phyloP scores from a whole-genome alignment of 1,140 invertebrate genomes.

The Hylaeus anthracinus region DNA sequence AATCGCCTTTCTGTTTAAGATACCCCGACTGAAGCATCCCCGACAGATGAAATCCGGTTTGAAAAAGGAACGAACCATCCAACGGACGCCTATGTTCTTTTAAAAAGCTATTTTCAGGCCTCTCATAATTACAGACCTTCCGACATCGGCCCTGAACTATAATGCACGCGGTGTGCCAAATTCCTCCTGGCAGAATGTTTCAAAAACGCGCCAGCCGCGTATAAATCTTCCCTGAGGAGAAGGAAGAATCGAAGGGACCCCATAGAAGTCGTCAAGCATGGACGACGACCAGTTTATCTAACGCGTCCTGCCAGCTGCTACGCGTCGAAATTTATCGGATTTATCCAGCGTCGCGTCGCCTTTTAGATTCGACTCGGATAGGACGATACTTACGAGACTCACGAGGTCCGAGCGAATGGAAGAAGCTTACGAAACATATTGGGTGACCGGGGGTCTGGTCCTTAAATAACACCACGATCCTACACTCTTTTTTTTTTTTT shows the following conservation, averaged over 20 bases:
- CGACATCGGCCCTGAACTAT: constrained; percentile 22
- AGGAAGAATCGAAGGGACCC: not conserved
- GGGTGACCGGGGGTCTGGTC: not conserved
- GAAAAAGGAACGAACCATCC: not conserved
- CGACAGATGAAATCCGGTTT: constrained; percentile 22
- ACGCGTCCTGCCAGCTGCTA: no score
- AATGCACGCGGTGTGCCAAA: constrained; percentile 48
- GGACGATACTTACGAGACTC: constrained; percentile 1
- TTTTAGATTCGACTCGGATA: not conserved
- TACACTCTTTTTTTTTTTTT: no score
- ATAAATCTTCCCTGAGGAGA: constrained; percentile 31
- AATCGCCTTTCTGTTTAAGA: not conserved
- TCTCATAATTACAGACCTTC: constrained; percentile 61
- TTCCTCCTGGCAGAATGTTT: constrained; percentile 41
- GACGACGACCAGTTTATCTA: not conserved
- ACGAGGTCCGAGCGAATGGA: constrained; percentile 30
- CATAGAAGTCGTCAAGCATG: constrained; percentile 7
- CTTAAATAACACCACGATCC: not conserved
- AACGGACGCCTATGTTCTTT: constrained; percentile 41
- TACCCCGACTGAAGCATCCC: not conserved
- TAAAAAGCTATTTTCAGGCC: constrained; percentile 56
- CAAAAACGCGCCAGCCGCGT: constrained; percentile 13
- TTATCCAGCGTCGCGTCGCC: not conserved
- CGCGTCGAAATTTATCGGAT: constrained; percentile 24
- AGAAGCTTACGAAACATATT: not conserved